Evolutionary conservation across 2,888 invertebrate genomes (phyloP).

Genomic region (Boloria selene): DNA sequence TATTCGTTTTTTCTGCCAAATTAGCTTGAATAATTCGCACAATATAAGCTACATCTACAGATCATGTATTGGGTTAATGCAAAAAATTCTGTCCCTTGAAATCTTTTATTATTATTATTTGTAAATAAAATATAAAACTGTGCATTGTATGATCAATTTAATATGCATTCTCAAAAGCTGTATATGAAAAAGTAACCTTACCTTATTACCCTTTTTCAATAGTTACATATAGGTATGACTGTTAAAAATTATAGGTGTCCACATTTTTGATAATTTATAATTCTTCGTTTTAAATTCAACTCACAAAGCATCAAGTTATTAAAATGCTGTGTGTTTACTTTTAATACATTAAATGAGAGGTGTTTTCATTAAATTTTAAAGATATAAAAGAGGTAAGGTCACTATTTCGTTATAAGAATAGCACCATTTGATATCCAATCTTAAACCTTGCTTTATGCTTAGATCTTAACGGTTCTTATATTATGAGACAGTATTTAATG

Average conservation of each 20-base stretch:
- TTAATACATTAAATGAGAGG: background rate
- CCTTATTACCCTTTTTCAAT: background rate
- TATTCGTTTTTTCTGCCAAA: no score
- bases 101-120: constrained; percentile 1
- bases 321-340: no score
- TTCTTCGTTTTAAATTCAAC: no score
- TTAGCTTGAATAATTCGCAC: background rate
- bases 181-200: constrained; percentile 17
- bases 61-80: background rate
- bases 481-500: constrained; percentile 23
- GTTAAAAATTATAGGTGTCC: no score
- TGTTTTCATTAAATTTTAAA: background rate
- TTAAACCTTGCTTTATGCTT: background rate
- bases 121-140: background rate
- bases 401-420: constrained; percentile 17
- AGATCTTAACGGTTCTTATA: background rate
- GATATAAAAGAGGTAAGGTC: background rate
- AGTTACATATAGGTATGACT: background rate
- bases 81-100: constrained; percentile 22
- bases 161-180: constrained; percentile 4
- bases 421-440: constrained; percentile 18
- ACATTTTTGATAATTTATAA: no score
- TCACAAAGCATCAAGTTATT: no score
- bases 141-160: background rate
- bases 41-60: constrained; percentile 8